phyloP scores from a whole-genome alignment of 1,140 invertebrate species.

The Drosophila simulans region DNA sequence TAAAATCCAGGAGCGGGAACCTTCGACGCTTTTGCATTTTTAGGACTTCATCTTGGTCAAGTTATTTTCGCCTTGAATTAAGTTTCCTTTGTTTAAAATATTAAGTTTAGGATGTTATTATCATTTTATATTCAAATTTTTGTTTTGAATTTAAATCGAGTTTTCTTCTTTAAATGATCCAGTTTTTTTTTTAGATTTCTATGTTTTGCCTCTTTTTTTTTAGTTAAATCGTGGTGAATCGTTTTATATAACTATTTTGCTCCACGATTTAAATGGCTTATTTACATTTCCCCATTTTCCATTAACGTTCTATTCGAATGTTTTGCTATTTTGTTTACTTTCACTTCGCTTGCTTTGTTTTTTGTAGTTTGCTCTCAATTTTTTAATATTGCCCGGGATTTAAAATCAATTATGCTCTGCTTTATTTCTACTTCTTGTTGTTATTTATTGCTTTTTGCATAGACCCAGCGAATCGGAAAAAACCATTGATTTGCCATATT shows the following conservation, averaged over 20 bases:
- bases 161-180: background rate
- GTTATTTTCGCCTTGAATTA: background rate
- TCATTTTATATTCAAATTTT: background rate
- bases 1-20: constrained; percentile 1
- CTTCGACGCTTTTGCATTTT: constrained; percentile 4
- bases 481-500: constrained; percentile 33
- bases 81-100: background rate
- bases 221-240: background rate
- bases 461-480: constrained; percentile 3
- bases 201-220: background rate
- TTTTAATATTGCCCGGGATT: constrained; percentile 18
- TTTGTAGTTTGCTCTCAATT: constrained; percentile 17
- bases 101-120: background rate
- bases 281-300: constrained; percentile 31
- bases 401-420: constrained; percentile 55
- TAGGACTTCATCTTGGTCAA: constrained; percentile 14
- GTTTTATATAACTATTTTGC: constrained; percentile 1
- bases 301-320: constrained; percentile 31
- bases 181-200: background rate
- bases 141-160: background rate
- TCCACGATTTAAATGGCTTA: constrained; percentile 2
- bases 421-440: constrained; percentile 3
- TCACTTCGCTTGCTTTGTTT: constrained; percentile 39
- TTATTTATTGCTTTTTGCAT: constrained; percentile 24
- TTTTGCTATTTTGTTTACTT: constrained; percentile 32